Evolutionary conservation across 2,113 vertebrate genomes (phyloP).

Genomic region (Tinamus guttatus): DNA sequence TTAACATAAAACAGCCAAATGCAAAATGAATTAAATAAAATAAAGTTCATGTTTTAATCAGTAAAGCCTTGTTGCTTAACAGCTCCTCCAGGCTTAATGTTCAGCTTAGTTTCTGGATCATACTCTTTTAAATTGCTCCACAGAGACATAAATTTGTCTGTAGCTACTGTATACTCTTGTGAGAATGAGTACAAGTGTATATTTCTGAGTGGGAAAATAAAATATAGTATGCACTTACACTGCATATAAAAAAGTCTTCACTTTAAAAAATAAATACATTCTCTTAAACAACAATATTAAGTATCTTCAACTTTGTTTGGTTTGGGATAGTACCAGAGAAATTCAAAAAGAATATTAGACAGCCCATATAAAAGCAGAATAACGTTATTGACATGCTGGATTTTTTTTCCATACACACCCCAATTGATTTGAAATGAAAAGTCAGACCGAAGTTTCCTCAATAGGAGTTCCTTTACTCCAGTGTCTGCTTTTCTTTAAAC

Average conservation of each 20-base stretch:
- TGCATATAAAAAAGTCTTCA: constrained; percentile 15
- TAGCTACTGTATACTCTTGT: constrained; percentile 55
- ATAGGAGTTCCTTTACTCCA: not conserved
- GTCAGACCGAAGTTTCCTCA: not conserved
- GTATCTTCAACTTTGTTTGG: not conserved
- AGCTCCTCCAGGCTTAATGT: constrained; percentile 65
- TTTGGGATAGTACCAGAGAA: not conserved
- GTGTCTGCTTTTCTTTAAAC: not conserved
- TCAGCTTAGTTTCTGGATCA: constrained; percentile 61
- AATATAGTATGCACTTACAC: not conserved
- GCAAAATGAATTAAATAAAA: constrained; percentile 58
- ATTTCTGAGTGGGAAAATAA: constrained; percentile 35
- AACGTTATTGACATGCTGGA: not conserved
- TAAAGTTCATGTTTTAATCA: constrained; percentile 74
- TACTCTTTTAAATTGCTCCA: constrained; percentile 66
- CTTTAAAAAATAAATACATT: not conserved
- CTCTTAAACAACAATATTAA: not conserved
- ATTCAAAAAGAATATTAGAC: not conserved
- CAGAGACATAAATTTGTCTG: constrained; percentile 63
- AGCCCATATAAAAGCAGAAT: not conserved
- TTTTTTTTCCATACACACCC: not conserved
- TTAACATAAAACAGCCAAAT: constrained; percentile 57
- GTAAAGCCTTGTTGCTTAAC: constrained; percentile 61
- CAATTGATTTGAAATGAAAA: not conserved
- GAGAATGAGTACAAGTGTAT: constrained; percentile 28